These are phyloP conservation scores for Falco concolor DNA, from an alignment of 2,797 vertebrate species.

Conservation along the genomic window DNA sequence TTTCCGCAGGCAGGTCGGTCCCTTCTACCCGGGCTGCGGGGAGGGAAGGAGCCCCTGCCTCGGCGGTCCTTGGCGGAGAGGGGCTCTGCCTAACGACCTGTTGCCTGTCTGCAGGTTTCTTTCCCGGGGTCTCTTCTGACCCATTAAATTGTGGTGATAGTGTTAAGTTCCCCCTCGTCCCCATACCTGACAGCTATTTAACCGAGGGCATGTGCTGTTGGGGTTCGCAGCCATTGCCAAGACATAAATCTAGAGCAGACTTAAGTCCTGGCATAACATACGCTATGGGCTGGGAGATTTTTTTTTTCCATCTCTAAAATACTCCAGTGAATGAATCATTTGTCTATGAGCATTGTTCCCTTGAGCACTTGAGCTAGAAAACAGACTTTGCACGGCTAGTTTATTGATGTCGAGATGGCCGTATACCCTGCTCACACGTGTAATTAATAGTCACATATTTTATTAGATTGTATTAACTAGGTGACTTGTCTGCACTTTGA, in stretches of 20 bases:
- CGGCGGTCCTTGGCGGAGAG: neutral
- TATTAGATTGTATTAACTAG: constrained; percentile 18
- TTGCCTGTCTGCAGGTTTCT: neutral
- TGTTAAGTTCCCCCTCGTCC: neutral
- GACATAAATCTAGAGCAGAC: neutral
- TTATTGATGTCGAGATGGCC: constrained; percentile 24
- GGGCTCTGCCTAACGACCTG: neutral
- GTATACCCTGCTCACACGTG: neutral
- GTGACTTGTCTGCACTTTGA: constrained; percentile 43
- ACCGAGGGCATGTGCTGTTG: neutral
- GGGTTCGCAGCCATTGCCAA: neutral
- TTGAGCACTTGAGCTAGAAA: constrained; percentile 35
- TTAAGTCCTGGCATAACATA: neutral
- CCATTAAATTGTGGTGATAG: neutral
- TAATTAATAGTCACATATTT: constrained; percentile 48
- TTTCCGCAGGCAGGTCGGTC: neutral
- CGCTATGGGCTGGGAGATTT: neutral
- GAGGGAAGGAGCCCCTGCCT: neutral
- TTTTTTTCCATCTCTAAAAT: neutral
- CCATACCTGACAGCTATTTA: neutral
- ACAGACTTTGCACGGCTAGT: constrained; percentile 10
- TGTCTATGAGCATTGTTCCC: constrained; percentile 38
- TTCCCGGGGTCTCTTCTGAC: neutral
- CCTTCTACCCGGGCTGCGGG: rapidly evolving
- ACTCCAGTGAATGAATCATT: neutral